These are phyloP conservation scores for Ruditapes philippinarum DNA, from an alignment of 1,140 invertebrate species.

Conservation along the genomic window DNA sequence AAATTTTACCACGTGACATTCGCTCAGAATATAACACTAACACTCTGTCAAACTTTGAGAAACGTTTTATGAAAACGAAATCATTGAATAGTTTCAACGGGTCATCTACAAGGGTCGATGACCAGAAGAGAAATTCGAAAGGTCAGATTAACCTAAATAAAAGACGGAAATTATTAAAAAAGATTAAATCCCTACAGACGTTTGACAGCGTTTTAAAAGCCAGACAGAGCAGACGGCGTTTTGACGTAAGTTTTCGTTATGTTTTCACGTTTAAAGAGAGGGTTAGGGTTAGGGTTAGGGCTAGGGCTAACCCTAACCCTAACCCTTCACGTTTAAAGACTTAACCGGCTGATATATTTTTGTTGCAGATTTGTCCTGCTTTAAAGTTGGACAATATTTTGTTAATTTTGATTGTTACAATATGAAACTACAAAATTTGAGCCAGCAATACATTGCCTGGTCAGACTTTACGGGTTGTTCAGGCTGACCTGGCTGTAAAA, in stretches of 20 bases:
- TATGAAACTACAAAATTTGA: no score
- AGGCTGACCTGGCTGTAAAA: no score
- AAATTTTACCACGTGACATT: background rate
- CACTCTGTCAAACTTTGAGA: background rate
- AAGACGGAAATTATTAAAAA: conserved; percentile 8
- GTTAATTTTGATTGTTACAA: no score
- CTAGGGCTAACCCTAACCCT: no score
- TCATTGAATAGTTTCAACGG: conserved; percentile 26
- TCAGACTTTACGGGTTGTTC: no score
- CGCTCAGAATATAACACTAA: background rate
- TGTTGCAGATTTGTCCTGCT: no score
- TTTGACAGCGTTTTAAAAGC: conserved; percentile 40
- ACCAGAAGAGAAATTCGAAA: conserved; percentile 3
- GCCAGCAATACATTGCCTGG: no score
- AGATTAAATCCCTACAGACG: conserved; percentile 31
- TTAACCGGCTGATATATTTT: no score
- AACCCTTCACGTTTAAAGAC: no score
- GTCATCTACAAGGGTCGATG: background rate
- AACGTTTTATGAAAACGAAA: conserved; percentile 35
- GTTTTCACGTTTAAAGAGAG: no score
- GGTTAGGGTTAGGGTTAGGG: no score
- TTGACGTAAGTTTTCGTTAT: conserved; percentile 60
- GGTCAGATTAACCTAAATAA: background rate
- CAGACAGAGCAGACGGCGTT: background rate
- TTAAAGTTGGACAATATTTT: no score